Conservation (phyloP, 2,113 vertebrate genomes). For the Notarius lentiginosus region DNA sequence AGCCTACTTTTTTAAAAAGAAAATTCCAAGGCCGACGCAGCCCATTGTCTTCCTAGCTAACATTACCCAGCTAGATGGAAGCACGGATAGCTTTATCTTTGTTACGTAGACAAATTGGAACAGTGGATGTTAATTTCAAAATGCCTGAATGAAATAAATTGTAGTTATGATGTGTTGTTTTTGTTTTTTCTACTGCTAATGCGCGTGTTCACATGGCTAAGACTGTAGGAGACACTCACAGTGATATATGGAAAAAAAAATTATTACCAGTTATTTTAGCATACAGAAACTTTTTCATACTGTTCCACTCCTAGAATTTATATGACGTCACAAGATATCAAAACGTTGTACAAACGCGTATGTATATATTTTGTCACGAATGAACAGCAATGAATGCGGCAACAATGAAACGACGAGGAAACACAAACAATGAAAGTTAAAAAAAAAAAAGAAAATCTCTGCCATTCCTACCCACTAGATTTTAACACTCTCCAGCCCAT, state of each 20-base stretch:
- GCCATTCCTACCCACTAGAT: conserved; percentile 95
- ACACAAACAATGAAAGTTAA: conserved; percentile 31
- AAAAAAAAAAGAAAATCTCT: conserved; percentile 34
- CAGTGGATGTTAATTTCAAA: neutral
- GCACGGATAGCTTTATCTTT: neutral
- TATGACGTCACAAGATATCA: neutral
- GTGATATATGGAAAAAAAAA: neutral
- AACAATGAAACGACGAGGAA: conserved; percentile 33
- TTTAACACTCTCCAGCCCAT: conserved; percentile 99
- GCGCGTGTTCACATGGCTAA: neutral
- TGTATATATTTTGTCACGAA: neutral
- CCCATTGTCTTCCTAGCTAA: neutral
- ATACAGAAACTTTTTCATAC: neutral
- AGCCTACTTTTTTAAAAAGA: neutral
- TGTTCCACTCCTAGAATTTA: neutral
- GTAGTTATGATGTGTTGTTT: neutral
- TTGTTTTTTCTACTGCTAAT: neutral
- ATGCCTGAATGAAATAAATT: neutral
- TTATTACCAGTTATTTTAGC: neutral
- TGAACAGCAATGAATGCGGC: conserved; percentile 32
- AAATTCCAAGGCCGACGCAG: too few relatives aligned
- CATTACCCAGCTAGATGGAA: neutral
- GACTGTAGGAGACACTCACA: neutral
- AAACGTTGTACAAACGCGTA: neutral
- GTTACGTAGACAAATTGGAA: neutral